Conservation (phyloP, 2,113 vertebrate genomes). For the Strigops habroptila region DNA sequence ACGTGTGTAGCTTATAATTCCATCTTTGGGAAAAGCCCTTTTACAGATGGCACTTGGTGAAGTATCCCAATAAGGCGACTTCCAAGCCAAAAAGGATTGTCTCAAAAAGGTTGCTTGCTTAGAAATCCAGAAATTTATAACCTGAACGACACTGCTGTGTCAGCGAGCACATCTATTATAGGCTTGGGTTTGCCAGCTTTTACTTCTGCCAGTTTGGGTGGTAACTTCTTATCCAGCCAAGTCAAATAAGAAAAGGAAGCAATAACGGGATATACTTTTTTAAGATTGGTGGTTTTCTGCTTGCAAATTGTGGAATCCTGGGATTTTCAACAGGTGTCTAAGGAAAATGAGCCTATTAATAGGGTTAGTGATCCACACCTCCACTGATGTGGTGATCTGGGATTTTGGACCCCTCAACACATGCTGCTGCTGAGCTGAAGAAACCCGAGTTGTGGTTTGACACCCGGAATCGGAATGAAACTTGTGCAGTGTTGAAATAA, state of each 20-base stretch:
- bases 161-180: fast-evolving
- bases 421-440: not conserved
- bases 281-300: not conserved
- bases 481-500: not conserved
- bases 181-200: not conserved
- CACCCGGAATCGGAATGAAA: not conserved
- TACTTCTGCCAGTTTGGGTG: not conserved
- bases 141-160: not conserved
- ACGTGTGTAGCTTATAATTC: fast-evolving
- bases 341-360: not conserved
- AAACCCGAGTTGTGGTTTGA: not conserved
- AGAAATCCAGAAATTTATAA: not conserved
- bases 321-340: not conserved
- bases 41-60: not conserved
- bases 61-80: not conserved
- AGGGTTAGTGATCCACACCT: not conserved
- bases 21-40: not conserved
- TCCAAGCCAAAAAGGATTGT: not conserved
- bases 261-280: not conserved
- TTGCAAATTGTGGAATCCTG: not conserved
- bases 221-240: slow-evolving; percentile 14
- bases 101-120: not conserved
- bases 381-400: not conserved
- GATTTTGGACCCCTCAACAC: not conserved
- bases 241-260: slow-evolving; percentile 49